A percentile compares a stretch with the other conserved stretches of the same genome.
phyloP scores from a whole-genome alignment of 2,797 vertebrate species.

The Ateles fusciceps region DNA sequence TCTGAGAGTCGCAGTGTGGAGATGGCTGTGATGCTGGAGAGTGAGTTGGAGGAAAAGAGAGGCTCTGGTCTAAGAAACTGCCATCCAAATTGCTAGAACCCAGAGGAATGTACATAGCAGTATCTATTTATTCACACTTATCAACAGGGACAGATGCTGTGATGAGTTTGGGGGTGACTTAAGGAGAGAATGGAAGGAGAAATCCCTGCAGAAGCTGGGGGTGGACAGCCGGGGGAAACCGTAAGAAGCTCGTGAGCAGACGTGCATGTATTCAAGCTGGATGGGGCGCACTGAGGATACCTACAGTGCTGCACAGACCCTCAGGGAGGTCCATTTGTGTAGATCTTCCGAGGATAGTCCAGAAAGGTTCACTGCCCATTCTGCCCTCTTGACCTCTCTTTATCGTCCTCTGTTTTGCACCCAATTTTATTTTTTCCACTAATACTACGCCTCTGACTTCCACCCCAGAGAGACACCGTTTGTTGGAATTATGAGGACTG shows the following conservation, averaged over 20 bases:
- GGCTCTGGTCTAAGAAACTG: neutral
- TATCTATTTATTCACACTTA: neutral
- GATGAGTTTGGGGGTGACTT: neutral
- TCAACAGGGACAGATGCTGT: neutral
- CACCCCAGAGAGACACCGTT: neutral
- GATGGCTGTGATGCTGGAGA: neutral
- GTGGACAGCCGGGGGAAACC: neutral
- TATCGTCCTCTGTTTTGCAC: neutral
- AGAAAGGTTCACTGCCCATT: neutral
- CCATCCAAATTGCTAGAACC: neutral
- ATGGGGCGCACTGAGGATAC: neutral
- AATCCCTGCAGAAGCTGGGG: neutral
- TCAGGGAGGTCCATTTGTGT: neutral
- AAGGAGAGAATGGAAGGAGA: neutral
- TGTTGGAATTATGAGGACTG: neutral
- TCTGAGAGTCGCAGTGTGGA: neutral
- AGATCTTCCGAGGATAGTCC: neutral
- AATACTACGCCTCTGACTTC: neutral
- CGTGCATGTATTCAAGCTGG: neutral
- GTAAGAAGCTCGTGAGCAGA: neutral
- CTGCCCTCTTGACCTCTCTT: neutral
- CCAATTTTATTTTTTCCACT: neutral
- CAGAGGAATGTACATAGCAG: neutral
- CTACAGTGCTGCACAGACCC: neutral
- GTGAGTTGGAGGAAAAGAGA: neutral